A percentile compares a stretch with the other conserved stretches of the same genome.
These are phyloP conservation scores for Ceratosolen solmsi DNA, from an alignment of 1,140 invertebrate genomes.

Conservation along the genomic window DNA sequence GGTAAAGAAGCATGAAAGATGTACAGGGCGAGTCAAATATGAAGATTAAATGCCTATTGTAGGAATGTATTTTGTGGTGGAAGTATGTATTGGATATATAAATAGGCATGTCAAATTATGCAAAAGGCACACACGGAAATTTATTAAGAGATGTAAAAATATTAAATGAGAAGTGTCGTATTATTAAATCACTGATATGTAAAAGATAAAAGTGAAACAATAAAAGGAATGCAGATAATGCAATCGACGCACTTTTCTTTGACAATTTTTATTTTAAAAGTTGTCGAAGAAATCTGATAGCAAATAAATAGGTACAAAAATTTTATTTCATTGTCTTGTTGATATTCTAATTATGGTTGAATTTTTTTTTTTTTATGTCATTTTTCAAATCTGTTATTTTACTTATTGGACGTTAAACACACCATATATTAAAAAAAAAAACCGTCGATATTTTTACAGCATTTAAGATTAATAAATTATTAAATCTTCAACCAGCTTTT, in stretches of 20 bases:
- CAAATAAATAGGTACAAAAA: constrained; percentile 40
- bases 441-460: constrained; percentile 28
- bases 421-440: background rate
- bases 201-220: constrained; percentile 36
- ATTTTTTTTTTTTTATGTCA: constrained; percentile 22
- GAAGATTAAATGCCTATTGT: constrained; percentile 53
- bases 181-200: constrained; percentile 52
- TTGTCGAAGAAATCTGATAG: constrained; percentile 43
- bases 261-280: constrained; percentile 48
- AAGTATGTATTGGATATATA: constrained; percentile 37
- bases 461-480: constrained; percentile 28
- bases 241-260: constrained; percentile 46
- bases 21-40: constrained; percentile 49
- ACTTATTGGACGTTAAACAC: constrained; percentile 37
- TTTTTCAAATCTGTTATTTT: constrained; percentile 46
- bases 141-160: constrained; percentile 42
- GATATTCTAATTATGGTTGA: constrained; percentile 37
- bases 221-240: constrained; percentile 47
- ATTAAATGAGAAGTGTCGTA: constrained; percentile 50
- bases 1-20: constrained; percentile 50
- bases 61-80: constrained; percentile 31
- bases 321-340: constrained; percentile 51
- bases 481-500: constrained; percentile 8
- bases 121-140: constrained; percentile 23
- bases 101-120: constrained; percentile 25